Base-by-base conservation (phyloP, 2,797 vertebrate genomes). In the Odontamblyopus rebecca region DNA sequence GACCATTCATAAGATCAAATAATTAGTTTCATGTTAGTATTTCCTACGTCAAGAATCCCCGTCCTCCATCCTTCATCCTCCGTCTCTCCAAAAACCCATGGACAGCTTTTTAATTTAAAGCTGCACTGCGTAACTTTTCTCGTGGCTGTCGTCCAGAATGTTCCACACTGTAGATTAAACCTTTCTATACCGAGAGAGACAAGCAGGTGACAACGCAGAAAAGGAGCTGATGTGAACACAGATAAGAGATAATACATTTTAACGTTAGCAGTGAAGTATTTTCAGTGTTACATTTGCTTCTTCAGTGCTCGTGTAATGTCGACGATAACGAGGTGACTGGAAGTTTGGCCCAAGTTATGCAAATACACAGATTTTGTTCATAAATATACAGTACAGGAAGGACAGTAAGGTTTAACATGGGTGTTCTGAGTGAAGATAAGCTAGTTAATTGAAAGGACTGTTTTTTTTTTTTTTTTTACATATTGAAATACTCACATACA, bases 261-360 rank as follows among this genome's bases (percentile, higher is more conserved):
- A 57, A 78, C 78, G 80, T 69, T 3, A 85, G 59, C 27, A 67
- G 68, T 82, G 87, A 89, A 82, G 82, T 74, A 64, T 86, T 35
- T 85, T 82, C 48, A 84, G 74, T 69, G 73, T 74, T 69, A 70
- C 51, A 26, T 61, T 69, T 85, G 74, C 76, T 74, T 57, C 76
- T 81, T 23, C 23, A 23, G 23, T 9, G 38, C 80, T 69, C 30
- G 56, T 66, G 44, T 41, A 61, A 65, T 71, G 67, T 71, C 30
- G 68, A 54, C 48, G 29, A 41, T 63, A 70, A 75, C 69, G 11
- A 27, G 71, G 48, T 65, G 8, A 30, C 51, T 26, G 64, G 72
- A 68, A 16, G 26, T 19, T 61, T 4, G 11, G 32, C 29, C 27
- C 30, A 59, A 63, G 50, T 74, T 65, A 23, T 60, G 29, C 61